Evolutionary conservation across 1,140 invertebrate genomes (phyloP).

Genomic region (Hycleus phaleratus): DNA sequence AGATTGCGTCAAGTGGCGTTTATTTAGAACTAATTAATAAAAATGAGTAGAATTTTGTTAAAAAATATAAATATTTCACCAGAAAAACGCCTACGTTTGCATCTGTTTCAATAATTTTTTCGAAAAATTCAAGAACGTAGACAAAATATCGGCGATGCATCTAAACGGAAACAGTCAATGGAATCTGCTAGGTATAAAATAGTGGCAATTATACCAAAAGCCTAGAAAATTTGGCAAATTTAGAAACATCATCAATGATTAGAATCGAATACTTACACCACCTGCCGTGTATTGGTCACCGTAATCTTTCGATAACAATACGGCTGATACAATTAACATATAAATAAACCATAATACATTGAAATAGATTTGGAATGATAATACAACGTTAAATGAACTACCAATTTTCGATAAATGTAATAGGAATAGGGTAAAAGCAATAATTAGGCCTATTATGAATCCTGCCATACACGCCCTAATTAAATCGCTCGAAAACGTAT

Average conservation of each 20-base stretch:
- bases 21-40: too few relatives aligned
- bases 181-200: slow-evolving; percentile 16
- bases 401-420: slow-evolving; percentile 9
- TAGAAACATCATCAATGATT: neutral
- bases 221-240: slow-evolving; percentile 2
- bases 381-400: slow-evolving; percentile 10
- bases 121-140: slow-evolving; percentile 1
- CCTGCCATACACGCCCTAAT: slow-evolving; percentile 17
- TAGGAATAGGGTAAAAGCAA: slow-evolving; percentile 14
- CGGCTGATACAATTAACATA: slow-evolving; percentile 14
- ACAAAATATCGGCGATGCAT: slow-evolving; percentile 9
- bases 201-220: slow-evolving; percentile 17
- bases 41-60: too few relatives aligned
- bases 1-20: too few relatives aligned
- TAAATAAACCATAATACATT: slow-evolving; percentile 14
- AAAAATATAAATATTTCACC: too few relatives aligned
- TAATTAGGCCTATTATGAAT: slow-evolving; percentile 14
- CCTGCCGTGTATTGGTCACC: slow-evolving; percentile 7
- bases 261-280: slow-evolving; percentile 16
- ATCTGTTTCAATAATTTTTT: neutral
- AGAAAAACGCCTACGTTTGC: too few relatives aligned
- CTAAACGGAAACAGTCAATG: slow-evolving; percentile 7
- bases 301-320: slow-evolving; percentile 5
- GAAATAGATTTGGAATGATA: slow-evolving; percentile 12
- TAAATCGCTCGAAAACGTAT: neutral